A percentile compares a stretch with the other conserved stretches of the same genome.
Conservation (phyloP, 2,797 vertebrate genomes). For the Peromyscus melanophrys region DNA sequence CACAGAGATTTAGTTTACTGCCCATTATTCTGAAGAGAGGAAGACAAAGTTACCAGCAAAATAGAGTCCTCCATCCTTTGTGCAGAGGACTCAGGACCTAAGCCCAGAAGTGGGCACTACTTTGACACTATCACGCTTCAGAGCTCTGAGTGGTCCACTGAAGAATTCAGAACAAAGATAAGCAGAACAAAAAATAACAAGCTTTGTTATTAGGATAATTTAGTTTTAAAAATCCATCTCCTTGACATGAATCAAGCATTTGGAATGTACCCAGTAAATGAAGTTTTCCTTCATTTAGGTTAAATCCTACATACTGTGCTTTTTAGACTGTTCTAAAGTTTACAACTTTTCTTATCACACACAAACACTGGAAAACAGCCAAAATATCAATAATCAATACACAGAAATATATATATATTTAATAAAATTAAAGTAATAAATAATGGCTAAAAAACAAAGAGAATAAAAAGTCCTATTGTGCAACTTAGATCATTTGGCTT, state of each 20-base stretch:
- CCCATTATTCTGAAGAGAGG: constrained; percentile 47
- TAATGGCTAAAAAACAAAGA: neutral
- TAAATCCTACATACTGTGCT: neutral
- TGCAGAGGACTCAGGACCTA: neutral
- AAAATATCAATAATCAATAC: neutral
- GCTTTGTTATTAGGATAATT: neutral
- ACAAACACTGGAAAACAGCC: constrained; percentile 8
- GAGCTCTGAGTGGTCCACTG: constrained; percentile 6
- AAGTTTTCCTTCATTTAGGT: constrained; percentile 35
- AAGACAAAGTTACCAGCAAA: neutral
- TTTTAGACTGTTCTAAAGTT: neutral
- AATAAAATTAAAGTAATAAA: neutral
- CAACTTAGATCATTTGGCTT: neutral
- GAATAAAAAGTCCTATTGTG: neutral
- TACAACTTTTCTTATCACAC: neutral
- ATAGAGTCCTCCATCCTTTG: neutral
- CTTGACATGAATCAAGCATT: neutral
- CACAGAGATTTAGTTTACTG: constrained; percentile 5
- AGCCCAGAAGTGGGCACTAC: neutral
- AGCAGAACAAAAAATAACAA: neutral
- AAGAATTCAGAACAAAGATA: neutral
- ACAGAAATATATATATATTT: neutral
- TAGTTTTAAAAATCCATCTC: constrained; percentile 5
- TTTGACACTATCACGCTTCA: neutral
- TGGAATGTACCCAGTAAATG: constrained; percentile 35